A percentile compares a stretch with the other conserved stretches of the same genome.
Evolutionary conservation across 1,140 invertebrate genomes (phyloP).

Genomic region (Ceratitis capitata): DNA sequence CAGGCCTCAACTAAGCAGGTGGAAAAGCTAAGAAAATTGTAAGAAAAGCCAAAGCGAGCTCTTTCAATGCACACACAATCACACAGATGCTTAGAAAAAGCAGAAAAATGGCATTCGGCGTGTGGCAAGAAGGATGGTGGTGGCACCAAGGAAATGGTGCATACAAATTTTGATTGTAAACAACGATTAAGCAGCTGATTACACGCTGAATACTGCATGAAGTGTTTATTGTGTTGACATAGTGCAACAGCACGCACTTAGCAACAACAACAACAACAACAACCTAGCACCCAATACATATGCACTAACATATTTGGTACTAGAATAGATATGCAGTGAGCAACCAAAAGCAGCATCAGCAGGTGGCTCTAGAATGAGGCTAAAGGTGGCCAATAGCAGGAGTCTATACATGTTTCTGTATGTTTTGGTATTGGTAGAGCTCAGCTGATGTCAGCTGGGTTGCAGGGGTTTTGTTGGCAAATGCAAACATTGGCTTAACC

Average conservation of each 20-base stretch:
- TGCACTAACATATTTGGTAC: not conserved
- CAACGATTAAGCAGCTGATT: slow-evolving; percentile 65
- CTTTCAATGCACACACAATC: not conserved
- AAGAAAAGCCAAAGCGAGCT: slow-evolving; percentile 26
- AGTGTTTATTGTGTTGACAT: slow-evolving; percentile 44
- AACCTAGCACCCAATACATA: not conserved
- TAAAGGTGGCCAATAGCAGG: not conserved
- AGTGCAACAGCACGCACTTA: slow-evolving; percentile 40
- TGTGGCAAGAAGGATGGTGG: not conserved
- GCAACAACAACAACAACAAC: not conserved
- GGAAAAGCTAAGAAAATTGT: not conserved
- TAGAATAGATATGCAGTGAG: not conserved
- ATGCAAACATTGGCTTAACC: not conserved
- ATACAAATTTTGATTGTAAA: slow-evolving; percentile 63
- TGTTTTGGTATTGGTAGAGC: not conserved
- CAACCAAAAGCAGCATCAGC: not conserved
- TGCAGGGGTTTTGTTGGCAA: not conserved
- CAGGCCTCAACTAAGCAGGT: slow-evolving; percentile 17
- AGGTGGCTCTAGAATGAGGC: not conserved
- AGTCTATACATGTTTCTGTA: not conserved
- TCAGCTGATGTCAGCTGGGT: not conserved
- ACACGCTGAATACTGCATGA: slow-evolving; percentile 52
- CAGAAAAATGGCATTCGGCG: not conserved
- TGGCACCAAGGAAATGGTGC: slow-evolving; percentile 36
- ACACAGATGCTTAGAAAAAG: not conserved